phyloP scores from a whole-genome alignment of 2,797 vertebrate species.

The Thunnus albacares region DNA sequence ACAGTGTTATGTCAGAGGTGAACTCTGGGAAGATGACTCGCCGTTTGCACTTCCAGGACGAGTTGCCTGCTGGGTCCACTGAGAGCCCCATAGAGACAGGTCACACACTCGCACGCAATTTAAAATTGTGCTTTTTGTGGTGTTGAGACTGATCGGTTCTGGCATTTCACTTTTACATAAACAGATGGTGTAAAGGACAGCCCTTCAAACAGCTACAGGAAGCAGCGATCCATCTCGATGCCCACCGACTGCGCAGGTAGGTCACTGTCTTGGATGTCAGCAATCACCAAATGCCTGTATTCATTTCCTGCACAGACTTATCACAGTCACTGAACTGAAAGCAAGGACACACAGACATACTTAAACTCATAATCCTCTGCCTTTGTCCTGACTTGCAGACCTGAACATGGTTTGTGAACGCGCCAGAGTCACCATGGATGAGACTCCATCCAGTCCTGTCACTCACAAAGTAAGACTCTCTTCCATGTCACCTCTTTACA shows the following conservation, averaged over 20 bases:
- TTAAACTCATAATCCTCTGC: slow-evolving; percentile 3
- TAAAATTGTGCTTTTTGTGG: not conserved
- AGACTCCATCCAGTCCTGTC: slow-evolving; percentile 77
- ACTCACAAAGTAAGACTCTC: slow-evolving; percentile 85
- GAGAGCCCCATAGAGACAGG: slow-evolving; percentile 85
- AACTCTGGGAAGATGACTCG: slow-evolving; percentile 79
- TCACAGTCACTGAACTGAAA: slow-evolving; percentile 30
- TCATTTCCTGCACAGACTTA: slow-evolving; percentile 23
- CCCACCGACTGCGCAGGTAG: slow-evolving; percentile 81
- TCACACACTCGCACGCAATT: slow-evolving; percentile 39
- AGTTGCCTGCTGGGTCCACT: slow-evolving; percentile 78
- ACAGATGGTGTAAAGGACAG: slow-evolving; percentile 80
- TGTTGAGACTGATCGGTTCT: slow-evolving; percentile 34
- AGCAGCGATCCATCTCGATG: slow-evolving; percentile 76
- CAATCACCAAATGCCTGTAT: slow-evolving; percentile 25
- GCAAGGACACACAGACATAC: not conserved
- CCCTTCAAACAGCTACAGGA: slow-evolving; percentile 70
- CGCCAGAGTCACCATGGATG: slow-evolving; percentile 87
- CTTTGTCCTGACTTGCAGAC: slow-evolving; percentile 77
- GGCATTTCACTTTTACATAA: slow-evolving; percentile 32
- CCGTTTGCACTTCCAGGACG: slow-evolving; percentile 85
- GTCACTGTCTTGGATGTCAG: slow-evolving; percentile 25
- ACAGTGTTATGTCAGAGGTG: slow-evolving; percentile 81
- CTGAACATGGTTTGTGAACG: slow-evolving; percentile 89
- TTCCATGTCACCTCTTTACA: not conserved